phyloP scores from a whole-genome alignment of 2,797 vertebrate genomes.

The Megaceryle alcyon region DNA sequence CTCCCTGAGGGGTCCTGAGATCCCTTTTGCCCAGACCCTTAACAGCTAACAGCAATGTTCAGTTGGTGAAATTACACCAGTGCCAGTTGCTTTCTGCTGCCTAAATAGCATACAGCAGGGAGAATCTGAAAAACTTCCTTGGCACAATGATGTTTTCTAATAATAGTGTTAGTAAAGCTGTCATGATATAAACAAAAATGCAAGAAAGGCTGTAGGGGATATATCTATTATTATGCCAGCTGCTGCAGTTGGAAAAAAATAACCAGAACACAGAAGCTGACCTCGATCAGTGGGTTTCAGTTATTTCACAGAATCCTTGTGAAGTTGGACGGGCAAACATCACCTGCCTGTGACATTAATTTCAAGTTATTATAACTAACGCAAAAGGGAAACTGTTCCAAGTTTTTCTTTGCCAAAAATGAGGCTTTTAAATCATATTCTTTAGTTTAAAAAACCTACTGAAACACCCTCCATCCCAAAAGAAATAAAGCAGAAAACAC shows the following conservation, averaged over 20 bases:
- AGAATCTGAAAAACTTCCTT: neutral
- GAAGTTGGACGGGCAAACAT: neutral
- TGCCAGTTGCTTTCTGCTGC: neutral
- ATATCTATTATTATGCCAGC: neutral
- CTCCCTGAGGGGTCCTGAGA: rapidly evolving
- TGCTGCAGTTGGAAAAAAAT: neutral
- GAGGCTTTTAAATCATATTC: neutral
- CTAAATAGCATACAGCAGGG: neutral
- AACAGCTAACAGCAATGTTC: neutral
- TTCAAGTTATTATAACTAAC: neutral
- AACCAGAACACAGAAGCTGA: neutral
- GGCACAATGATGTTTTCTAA: neutral
- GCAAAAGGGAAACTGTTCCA: neutral
- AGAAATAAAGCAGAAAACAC: neutral
- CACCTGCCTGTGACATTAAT: neutral
- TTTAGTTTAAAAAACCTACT: neutral
- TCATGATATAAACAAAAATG: neutral
- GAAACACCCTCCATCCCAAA: neutral
- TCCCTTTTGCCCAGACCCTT: neutral
- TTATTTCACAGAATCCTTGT: neutral
- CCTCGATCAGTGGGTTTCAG: rapidly evolving
- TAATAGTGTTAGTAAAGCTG: neutral
- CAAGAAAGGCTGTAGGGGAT: neutral
- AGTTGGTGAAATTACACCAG: neutral
- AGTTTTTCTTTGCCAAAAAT: neutral